Conservation (phyloP, 2,888 invertebrate species). For the Scaptomyza caliginosa region DNA sequence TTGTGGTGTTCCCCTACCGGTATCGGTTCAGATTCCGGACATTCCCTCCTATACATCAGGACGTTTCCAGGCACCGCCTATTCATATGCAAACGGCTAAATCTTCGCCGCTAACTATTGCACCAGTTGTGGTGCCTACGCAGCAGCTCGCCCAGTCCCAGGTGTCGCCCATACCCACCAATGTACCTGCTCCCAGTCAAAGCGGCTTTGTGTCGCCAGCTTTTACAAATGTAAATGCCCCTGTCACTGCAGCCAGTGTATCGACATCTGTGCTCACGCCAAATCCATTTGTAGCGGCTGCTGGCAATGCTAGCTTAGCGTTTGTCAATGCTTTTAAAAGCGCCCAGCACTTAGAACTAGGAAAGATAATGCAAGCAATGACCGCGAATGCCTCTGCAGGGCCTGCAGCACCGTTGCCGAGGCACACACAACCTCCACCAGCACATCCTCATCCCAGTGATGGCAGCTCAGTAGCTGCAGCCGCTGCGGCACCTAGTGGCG, state of each 20-base stretch:
- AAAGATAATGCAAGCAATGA: conserved; percentile 77
- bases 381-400: conserved; percentile 43
- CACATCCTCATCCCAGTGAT: conserved; percentile 57
- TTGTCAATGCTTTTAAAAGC: conserved; percentile 68
- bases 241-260: conserved; percentile 23
- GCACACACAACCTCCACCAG: conserved; percentile 38
- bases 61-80: conserved; percentile 77
- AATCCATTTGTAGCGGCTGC: conserved; percentile 71
- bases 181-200: conserved; percentile 78
- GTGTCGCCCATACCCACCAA: conserved; percentile 71
- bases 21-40: conserved; percentile 45
- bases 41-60: conserved; percentile 60
- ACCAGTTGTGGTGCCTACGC: conserved; percentile 40
- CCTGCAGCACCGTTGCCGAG: conserved; percentile 18
- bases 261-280: conserved; percentile 75
- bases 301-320: conserved; percentile 49
- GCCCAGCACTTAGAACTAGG: conserved; percentile 77
- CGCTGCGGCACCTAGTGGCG: conserved; percentile 62
- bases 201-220: conserved; percentile 75
- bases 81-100: conserved; percentile 59
- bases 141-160: conserved; percentile 43
- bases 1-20: conserved; percentile 38
- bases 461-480: conserved; percentile 10
- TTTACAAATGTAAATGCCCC: conserved; percentile 62
- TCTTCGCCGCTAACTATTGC: conserved; percentile 53